Percentiles rank a stretch among this genome's conserved stretches.
Conservation (phyloP, 2,888 invertebrate species). For the Amiota communis region DNA sequence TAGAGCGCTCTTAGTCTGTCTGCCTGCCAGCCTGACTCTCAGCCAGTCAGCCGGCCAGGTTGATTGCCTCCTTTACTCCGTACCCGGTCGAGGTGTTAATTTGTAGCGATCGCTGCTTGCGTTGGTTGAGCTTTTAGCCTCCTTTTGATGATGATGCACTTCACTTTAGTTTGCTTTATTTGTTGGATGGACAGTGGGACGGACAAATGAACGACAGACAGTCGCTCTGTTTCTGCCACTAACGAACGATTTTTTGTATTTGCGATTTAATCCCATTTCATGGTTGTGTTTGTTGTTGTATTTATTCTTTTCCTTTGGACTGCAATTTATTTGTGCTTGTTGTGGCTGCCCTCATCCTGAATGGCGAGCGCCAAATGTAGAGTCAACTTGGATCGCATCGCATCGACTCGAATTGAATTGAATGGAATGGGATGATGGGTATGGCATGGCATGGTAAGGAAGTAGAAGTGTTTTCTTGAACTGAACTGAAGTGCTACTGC, state of each 20-base stretch:
- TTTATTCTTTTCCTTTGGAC: constrained; percentile 33
- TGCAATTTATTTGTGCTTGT: constrained; percentile 65
- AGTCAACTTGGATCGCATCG: constrained; percentile 45
- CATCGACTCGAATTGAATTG: neutral
- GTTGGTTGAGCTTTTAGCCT: neutral
- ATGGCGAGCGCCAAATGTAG: constrained; percentile 67
- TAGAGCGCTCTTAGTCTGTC: neutral
- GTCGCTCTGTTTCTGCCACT: constrained; percentile 55
- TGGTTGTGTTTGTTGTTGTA: constrained; percentile 63
- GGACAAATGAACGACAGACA: too few species aligned
- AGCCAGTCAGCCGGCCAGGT: too few species aligned
- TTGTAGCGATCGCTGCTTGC: constrained; percentile 58
- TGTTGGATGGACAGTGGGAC: constrained; percentile 47
- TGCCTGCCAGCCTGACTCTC: too few species aligned
- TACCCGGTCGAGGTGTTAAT: constrained; percentile 66
- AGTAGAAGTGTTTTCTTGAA: neutral
- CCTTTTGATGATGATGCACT: constrained; percentile 25
- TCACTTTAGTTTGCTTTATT: constrained; percentile 51
- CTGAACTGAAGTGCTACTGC: constrained; percentile 16
- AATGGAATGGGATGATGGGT: too few species aligned
- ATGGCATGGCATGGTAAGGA: too few species aligned
- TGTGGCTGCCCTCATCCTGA: constrained; percentile 56
- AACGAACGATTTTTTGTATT: constrained; percentile 65
- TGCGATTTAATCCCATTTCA: constrained; percentile 72
- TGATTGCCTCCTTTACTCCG: too few species aligned